Conservation (phyloP, 1,140 invertebrate species). For the Sitodiplosis mosellana region DNA sequence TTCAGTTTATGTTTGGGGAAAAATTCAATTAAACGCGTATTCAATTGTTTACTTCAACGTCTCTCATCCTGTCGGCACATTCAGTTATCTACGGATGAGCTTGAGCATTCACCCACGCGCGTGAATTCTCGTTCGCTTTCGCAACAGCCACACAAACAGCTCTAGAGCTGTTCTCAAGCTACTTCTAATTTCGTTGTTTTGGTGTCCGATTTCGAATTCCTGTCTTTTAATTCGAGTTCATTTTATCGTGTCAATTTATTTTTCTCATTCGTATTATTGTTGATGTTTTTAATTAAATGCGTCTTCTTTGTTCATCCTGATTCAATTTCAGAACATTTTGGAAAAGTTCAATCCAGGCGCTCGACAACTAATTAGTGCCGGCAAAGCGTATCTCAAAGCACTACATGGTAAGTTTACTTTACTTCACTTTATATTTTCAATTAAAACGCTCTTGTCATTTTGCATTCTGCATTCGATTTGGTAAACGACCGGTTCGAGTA, state of each 20-base stretch:
- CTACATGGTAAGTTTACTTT: slow-evolving; percentile 59
- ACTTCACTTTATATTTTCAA: not conserved
- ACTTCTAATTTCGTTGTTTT: not conserved
- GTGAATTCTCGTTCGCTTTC: too few relatives aligned
- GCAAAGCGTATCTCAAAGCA: slow-evolving; percentile 80
- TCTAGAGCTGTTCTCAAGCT: not conserved
- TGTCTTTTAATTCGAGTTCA: not conserved
- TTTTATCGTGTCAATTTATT: not conserved
- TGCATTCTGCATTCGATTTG: too few relatives aligned
- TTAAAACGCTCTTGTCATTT: not conserved
- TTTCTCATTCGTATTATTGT: not conserved
- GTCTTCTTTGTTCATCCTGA: slow-evolving; percentile 3
- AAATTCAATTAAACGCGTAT: too few relatives aligned
- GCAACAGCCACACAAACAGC: too few relatives aligned
- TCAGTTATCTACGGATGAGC: too few relatives aligned
- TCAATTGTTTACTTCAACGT: too few relatives aligned
- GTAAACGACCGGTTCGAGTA: too few relatives aligned
- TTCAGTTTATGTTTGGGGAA: too few relatives aligned
- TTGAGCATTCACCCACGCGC: too few relatives aligned
- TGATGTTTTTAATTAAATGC: not conserved
- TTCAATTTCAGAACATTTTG: slow-evolving; percentile 71
- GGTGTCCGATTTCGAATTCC: not conserved
- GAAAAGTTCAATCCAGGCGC: slow-evolving; percentile 88
- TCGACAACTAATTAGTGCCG: slow-evolving; percentile 76
- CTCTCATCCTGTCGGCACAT: too few relatives aligned